A percentile compares a stretch with the other conserved stretches of the same genome.
Conservation (phyloP, 1,140 invertebrate genomes). For the Limonius californicus region DNA sequence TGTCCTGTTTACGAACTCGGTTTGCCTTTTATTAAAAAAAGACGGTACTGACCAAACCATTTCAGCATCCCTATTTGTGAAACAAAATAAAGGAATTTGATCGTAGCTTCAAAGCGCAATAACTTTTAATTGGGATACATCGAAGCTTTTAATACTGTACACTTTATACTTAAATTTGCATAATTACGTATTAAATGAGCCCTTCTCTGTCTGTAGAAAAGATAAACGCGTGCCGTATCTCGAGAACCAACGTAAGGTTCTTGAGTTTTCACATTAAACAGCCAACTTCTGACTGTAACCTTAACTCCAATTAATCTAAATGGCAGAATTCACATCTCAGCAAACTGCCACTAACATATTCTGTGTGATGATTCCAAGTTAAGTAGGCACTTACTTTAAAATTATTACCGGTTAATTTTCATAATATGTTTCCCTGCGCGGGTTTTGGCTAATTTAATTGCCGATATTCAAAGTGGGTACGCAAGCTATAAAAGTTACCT, state of each 20-base stretch:
- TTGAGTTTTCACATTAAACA: conserved; percentile 13
- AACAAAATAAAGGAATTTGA: not conserved
- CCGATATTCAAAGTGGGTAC: conserved; percentile 4
- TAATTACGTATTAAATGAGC: conserved; percentile 2
- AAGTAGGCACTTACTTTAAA: conserved; percentile 15
- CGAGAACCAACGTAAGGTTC: not conserved
- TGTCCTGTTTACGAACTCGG: not conserved
- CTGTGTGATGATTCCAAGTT: conserved; percentile 12
- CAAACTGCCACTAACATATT: conserved; percentile 12
- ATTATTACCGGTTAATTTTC: conserved; percentile 14
- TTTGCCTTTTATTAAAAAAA: not conserved
- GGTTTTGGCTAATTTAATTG: conserved; percentile 12
- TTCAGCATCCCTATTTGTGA: not conserved
- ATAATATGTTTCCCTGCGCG: conserved; percentile 6
- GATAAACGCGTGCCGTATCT: conserved; percentile 7
- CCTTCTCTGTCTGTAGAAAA: not conserved
- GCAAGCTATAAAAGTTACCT: no score
- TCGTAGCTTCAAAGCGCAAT: not conserved
- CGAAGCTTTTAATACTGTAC: not conserved
- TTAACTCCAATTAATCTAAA: conserved; percentile 14
- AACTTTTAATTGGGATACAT: not conserved
- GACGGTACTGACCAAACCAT: not conserved
- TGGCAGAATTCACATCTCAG: conserved; percentile 10
- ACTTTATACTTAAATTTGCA: conserved; percentile 3
- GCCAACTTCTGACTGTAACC: conserved; percentile 2